These are phyloP conservation scores for Conus canariensis DNA, from an alignment of 2,888 invertebrate genomes.

Conservation along the genomic window DNA sequence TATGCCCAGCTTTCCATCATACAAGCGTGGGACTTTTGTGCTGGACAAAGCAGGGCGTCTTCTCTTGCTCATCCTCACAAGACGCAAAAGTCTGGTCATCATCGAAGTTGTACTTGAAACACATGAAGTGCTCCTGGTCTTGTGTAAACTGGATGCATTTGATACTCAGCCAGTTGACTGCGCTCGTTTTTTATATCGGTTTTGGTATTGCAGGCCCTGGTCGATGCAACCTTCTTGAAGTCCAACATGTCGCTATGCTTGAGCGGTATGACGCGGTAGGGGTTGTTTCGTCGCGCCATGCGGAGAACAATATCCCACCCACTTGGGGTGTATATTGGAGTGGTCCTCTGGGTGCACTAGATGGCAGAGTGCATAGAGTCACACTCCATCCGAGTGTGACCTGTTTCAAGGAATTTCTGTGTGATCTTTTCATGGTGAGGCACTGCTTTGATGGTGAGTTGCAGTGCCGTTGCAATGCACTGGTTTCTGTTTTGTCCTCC, in stretches of 20 bases:
- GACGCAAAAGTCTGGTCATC: neutral
- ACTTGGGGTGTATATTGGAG: conserved; percentile 32
- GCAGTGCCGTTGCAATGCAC: neutral
- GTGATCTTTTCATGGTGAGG: conserved; percentile 11
- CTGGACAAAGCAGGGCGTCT: neutral
- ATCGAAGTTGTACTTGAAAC: neutral
- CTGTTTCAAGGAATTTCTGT: conserved; percentile 33
- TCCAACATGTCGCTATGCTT: neutral
- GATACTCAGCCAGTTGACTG: neutral
- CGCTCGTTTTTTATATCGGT: neutral
- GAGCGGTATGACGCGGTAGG: neutral
- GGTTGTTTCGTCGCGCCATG: neutral
- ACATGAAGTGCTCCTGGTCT: neutral
- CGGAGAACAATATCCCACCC: conserved; percentile 27
- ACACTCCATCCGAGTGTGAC: conserved; percentile 44
- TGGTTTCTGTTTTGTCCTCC: conserved; percentile 10
- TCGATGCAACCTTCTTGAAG: neutral
- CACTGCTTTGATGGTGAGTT: neutral
- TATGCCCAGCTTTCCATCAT: neutral
- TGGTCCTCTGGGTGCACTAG: neutral
- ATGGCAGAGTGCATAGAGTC: conserved; percentile 39
- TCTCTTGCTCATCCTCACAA: neutral
- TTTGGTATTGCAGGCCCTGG: neutral
- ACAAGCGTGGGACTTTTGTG: neutral
- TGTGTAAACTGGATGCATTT: neutral